Evolutionary conservation across 2,113 vertebrate species (phyloP).

Genomic region (Lipotes vexillifer): DNA sequence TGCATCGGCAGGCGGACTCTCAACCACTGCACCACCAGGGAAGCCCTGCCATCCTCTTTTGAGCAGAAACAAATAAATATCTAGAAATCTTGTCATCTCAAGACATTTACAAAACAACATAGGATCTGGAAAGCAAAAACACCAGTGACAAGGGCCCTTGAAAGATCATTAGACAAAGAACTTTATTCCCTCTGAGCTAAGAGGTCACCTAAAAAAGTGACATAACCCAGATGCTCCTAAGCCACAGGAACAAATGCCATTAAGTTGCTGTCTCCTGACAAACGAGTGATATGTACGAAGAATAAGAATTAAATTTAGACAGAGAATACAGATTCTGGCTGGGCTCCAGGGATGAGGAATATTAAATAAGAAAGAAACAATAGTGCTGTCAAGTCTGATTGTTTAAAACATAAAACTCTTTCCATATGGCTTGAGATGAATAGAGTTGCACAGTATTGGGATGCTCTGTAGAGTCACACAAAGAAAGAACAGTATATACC

Average conservation of each 20-base stretch:
- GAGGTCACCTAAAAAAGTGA: slow-evolving; percentile 52
- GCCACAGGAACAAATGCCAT: slow-evolving; percentile 55
- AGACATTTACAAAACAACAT: slow-evolving; percentile 40
- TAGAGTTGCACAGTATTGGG: background rate
- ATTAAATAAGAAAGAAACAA: slow-evolving; percentile 48
- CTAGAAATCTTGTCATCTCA: slow-evolving; percentile 23
- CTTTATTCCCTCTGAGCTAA: slow-evolving; percentile 45
- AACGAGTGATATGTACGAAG: slow-evolving; percentile 61
- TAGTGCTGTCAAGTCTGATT: slow-evolving; percentile 44
- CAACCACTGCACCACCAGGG: too few relatives aligned
- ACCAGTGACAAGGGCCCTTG: background rate
- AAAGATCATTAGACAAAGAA: slow-evolving; percentile 44
- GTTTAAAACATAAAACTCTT: slow-evolving; percentile 62
- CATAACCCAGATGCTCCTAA: slow-evolving; percentile 56
- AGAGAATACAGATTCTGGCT: slow-evolving; percentile 50
- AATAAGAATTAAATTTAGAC: slow-evolving; percentile 66
- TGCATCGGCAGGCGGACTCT: too few relatives aligned
- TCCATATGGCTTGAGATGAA: slow-evolving; percentile 6
- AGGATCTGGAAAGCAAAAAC: slow-evolving; percentile 40
- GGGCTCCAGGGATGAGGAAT: slow-evolving; percentile 10
- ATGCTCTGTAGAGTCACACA: background rate
- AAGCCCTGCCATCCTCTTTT: background rate
- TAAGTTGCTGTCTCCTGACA: slow-evolving; percentile 54
- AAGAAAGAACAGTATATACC: background rate
- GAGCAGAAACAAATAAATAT: background rate